Conservation (phyloP, 1,140 invertebrate genomes). For the Nasonia longicornis region DNA sequence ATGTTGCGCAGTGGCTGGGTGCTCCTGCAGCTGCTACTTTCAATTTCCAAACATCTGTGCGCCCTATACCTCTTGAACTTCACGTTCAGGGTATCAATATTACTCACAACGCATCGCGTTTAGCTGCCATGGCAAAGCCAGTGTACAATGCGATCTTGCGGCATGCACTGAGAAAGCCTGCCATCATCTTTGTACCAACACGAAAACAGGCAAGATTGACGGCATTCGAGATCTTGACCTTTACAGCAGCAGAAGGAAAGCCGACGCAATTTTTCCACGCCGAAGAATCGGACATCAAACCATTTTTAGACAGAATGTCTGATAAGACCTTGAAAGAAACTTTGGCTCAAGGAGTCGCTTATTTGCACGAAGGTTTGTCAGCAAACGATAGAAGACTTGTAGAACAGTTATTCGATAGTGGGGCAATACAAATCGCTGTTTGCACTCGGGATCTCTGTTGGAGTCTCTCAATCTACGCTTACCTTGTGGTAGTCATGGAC, state of each 20-base stretch:
- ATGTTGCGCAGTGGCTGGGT: conserved; percentile 97
- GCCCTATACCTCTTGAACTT: conserved; percentile 94
- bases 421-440: conserved; percentile 94
- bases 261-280: conserved; percentile 90
- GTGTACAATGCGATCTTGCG: conserved; percentile 94
- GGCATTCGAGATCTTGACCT: conserved; percentile 95
- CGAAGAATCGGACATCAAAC: conserved; percentile 86
- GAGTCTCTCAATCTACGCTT: conserved; percentile 88
- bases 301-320: conserved; percentile 86
- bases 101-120: conserved; percentile 94
- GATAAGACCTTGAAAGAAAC: conserved; percentile 93
- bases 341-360: conserved; percentile 93
- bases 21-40: conserved; percentile 93
- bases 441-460: conserved; percentile 92
- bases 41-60: conserved; percentile 98
- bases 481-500: conserved; percentile 97
- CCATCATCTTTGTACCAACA: conserved; percentile 96
- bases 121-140: conserved; percentile 98
- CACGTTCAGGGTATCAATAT: conserved; percentile 98
- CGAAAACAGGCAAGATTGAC: conserved; percentile 93
- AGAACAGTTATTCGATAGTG: conserved; percentile 92
- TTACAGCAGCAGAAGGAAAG: conserved; percentile 88
- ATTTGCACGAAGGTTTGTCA: conserved; percentile 94
- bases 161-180: conserved; percentile 89
- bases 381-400: conserved; percentile 88